phyloP scores from a whole-genome alignment of 2,888 invertebrate genomes.

The Stratiomys singularior region DNA sequence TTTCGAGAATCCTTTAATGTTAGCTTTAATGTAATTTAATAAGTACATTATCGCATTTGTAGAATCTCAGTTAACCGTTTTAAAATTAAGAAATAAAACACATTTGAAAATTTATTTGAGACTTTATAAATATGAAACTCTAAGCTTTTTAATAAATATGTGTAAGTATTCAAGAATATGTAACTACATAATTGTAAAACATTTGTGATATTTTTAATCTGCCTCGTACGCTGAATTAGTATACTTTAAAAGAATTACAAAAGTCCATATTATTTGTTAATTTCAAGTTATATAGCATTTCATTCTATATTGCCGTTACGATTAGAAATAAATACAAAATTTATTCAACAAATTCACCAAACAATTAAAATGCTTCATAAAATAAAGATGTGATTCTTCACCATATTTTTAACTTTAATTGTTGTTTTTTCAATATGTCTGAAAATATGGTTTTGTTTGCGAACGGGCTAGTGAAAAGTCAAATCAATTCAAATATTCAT shows the following conservation, averaged over 20 bases:
- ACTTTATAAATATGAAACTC: constrained; percentile 25
- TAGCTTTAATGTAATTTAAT: too few species aligned
- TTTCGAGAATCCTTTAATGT: too few species aligned
- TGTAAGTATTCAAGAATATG: constrained; percentile 10
- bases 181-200: constrained; percentile 14
- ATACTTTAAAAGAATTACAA: constrained; percentile 25
- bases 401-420: background rate
- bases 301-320: background rate
- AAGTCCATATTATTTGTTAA: constrained; percentile 27
- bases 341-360: constrained; percentile 32
- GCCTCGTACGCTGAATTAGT: constrained; percentile 23
- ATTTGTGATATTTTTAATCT: background rate
- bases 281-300: background rate
- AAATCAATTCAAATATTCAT: constrained; percentile 65
- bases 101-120: constrained; percentile 27
- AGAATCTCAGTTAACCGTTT: too few species aligned
- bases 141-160: constrained; percentile 27
- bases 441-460: too few species aligned
- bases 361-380: background rate
- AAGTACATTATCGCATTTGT: too few species aligned
- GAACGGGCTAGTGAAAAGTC: background rate
- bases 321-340: background rate
- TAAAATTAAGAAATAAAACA: constrained; percentile 36
- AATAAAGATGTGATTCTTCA: background rate
- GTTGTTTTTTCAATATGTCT: too few species aligned